These are phyloP conservation scores for Chauna torquata DNA, from an alignment of 2,113 vertebrate genomes.

Conservation along the genomic window DNA sequence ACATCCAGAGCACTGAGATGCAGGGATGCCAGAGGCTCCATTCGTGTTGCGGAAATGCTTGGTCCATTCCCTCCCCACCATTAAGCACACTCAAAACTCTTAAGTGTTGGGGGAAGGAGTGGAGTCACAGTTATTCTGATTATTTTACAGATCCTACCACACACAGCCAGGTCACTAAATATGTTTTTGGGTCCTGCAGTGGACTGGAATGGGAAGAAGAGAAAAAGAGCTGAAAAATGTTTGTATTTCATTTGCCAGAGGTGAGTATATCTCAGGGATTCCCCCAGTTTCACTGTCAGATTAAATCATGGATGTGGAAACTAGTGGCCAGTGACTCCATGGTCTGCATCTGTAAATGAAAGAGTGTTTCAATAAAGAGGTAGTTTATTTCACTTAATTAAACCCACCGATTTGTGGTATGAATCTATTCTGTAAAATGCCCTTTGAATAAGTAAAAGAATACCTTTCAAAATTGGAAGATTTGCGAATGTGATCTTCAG, in stretches of 20 bases:
- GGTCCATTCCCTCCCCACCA: neutral
- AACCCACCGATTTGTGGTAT: neutral
- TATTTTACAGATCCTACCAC: neutral
- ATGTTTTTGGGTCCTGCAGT: neutral
- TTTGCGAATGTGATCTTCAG: conserved; percentile 1
- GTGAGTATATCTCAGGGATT: neutral
- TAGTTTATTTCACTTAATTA: conserved; percentile 46
- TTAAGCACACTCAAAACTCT: neutral
- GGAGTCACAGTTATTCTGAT: neutral
- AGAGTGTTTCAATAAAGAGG: neutral
- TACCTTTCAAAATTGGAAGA: conserved; percentile 6
- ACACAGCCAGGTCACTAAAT: neutral
- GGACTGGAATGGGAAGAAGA: neutral
- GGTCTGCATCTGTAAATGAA: neutral
- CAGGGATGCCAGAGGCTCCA: neutral
- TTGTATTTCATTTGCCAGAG: neutral
- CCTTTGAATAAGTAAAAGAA: conserved; percentile 42
- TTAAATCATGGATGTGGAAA: neutral
- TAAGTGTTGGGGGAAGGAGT: neutral
- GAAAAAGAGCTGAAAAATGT: neutral
- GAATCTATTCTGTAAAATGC: neutral
- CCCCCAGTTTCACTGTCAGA: neutral
- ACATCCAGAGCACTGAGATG: neutral
- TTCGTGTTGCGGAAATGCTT: neutral
- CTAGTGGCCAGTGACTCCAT: neutral